These are phyloP conservation scores for Crossaster papposus DNA, from an alignment of 53 echinoderm and acorn worm species.

Conservation along the genomic window DNA sequence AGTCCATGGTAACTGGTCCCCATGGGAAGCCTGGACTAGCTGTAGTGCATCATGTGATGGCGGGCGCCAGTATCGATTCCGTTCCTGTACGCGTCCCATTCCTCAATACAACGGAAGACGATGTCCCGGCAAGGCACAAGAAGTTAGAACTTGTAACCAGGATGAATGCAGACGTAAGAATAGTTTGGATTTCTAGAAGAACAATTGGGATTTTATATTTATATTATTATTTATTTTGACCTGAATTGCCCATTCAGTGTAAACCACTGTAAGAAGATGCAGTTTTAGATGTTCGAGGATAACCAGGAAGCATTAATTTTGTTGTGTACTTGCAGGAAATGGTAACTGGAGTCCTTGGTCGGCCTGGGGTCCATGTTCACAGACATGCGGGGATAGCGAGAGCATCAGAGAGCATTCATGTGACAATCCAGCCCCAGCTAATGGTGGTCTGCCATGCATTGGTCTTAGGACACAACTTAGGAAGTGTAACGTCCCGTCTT, in stretches of 20 bases:
- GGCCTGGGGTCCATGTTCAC: constrained; percentile 77
- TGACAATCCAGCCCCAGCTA: constrained; percentile 72
- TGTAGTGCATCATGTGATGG: constrained; percentile 81
- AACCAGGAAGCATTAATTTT: no score
- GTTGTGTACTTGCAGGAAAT: constrained; percentile 64
- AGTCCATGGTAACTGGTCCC: constrained; percentile 92
- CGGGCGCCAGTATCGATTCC: constrained; percentile 70
- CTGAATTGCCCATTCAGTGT: no score
- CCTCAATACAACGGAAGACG: constrained; percentile 82
- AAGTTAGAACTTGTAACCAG: constrained; percentile 73
- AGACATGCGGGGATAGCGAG: constrained; percentile 82
- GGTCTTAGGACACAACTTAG: constrained; percentile 60
- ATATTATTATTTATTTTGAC: no score
- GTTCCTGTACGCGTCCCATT: constrained; percentile 72
- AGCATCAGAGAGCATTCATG: constrained; percentile 51
- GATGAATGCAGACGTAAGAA: constrained; percentile 78
- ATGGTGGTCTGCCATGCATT: constrained; percentile 69
- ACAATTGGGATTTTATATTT: background rate
- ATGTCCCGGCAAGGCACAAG: constrained; percentile 67
- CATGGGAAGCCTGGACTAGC: constrained; percentile 79
- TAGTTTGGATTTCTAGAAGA: background rate
- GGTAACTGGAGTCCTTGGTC: constrained; percentile 91
- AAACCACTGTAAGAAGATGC: no score
- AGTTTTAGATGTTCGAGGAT: no score
- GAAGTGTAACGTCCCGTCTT: constrained; percentile 78